These are phyloP conservation scores for Lithobates sylvaticus DNA, from an alignment of 2,797 vertebrate genomes.

Conservation along the genomic window DNA sequence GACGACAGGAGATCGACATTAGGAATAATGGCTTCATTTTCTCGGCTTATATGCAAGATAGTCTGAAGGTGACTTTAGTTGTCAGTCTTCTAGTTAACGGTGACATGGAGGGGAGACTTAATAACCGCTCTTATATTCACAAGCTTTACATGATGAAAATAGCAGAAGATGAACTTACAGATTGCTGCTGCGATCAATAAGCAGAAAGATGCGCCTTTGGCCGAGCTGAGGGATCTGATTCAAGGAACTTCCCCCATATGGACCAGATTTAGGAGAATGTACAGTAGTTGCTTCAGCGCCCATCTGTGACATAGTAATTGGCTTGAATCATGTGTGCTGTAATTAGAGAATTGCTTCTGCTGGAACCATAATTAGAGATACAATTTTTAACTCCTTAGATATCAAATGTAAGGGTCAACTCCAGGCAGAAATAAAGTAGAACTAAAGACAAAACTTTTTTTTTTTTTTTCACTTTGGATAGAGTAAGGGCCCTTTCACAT, in stretches of 20 bases:
- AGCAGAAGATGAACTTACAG: constrained; percentile 19
- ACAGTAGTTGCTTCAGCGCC: not conserved
- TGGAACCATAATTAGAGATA: not conserved
- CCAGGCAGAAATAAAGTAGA: no score
- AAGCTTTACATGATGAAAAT: constrained; percentile 38
- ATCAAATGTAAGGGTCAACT: no score
- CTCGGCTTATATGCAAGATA: not conserved
- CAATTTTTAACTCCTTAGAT: no score
- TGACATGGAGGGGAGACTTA: constrained; percentile 13
- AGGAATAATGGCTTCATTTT: constrained; percentile 27
- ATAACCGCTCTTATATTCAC: constrained; percentile 35
- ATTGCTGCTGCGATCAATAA: constrained; percentile 20
- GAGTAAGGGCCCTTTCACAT: no score
- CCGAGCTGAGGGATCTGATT: not conserved
- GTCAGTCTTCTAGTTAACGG: constrained; percentile 15
- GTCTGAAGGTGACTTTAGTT: constrained; percentile 48
- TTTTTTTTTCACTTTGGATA: no score
- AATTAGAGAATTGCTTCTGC: constrained; percentile 17
- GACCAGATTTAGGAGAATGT: not conserved
- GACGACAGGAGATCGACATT: not conserved
- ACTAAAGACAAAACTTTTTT: no score
- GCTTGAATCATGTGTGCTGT: not conserved
- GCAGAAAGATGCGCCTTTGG: not conserved
- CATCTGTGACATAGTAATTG: constrained; percentile 16
- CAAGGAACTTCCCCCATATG: not conserved